Conservation (phyloP, 2,888 invertebrate genomes). For the Drosophila hamatofila region DNA sequence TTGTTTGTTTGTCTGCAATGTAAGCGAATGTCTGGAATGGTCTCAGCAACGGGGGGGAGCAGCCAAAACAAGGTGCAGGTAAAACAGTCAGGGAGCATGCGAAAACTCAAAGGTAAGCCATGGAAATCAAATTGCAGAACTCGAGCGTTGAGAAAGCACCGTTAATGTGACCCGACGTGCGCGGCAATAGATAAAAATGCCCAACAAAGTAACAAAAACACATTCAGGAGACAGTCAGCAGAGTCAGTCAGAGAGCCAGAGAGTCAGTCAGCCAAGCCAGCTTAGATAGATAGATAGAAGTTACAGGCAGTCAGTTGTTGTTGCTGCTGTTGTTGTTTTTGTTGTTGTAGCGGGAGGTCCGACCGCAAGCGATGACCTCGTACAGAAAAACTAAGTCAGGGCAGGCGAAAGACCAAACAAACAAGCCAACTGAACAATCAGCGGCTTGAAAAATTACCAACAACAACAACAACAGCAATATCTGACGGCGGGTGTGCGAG, state of each 20-base stretch:
- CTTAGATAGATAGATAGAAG: slow-evolving; percentile 34
- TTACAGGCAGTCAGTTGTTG: slow-evolving; percentile 11
- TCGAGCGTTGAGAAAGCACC: slow-evolving; percentile 77
- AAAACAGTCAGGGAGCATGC: slow-evolving; percentile 34
- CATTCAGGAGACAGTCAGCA: slow-evolving; percentile 54
- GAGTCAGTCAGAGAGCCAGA: slow-evolving; percentile 7
- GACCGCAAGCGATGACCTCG: slow-evolving; percentile 77
- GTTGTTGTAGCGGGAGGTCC: slow-evolving; percentile 47
- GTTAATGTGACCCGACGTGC: slow-evolving; percentile 78
- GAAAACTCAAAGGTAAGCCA: slow-evolving; percentile 42
- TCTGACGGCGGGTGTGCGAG: slow-evolving; percentile 17
- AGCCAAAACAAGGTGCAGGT: background rate
- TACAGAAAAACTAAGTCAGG: slow-evolving; percentile 77
- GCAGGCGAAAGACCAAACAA: slow-evolving; percentile 45
- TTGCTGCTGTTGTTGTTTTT: background rate
- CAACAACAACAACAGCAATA: slow-evolving; percentile 20
- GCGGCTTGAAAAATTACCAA: slow-evolving; percentile 58
- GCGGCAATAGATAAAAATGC: slow-evolving; percentile 67
- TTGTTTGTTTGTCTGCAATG: slow-evolving; percentile 63
- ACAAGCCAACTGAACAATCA: slow-evolving; percentile 50
- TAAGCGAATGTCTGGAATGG: background rate
- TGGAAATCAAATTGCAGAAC: slow-evolving; percentile 75
- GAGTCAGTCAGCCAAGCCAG: slow-evolving; percentile 7
- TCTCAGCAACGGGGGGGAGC: slow-evolving; percentile 5
- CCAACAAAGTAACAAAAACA: slow-evolving; percentile 52